A percentile compares a stretch with the other conserved stretches of the same genome.
Conservation (phyloP, 2,797 vertebrate species). For the Coccyzus lansbergi region DNA sequence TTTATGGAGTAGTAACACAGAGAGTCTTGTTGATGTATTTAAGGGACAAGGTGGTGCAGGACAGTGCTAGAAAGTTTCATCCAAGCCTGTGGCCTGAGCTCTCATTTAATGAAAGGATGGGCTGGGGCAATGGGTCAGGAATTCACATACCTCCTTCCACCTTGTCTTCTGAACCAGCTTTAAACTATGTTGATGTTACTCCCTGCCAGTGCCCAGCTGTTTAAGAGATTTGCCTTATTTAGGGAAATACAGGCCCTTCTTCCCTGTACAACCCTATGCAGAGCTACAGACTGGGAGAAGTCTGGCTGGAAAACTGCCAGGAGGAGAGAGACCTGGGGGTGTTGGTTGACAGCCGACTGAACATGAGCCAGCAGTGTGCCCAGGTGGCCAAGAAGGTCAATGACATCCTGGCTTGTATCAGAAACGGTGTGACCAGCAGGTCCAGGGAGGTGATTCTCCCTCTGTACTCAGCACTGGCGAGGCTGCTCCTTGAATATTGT, state of each 20-base stretch:
- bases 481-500: too few relatives aligned
- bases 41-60: neutral
- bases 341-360: too few relatives aligned
- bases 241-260: neutral
- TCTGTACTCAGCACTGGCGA: too few relatives aligned
- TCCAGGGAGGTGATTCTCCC: too few relatives aligned
- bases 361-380: too few relatives aligned
- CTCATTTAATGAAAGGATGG: neutral
- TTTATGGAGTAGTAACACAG: neutral
- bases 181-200: rapidly evolving
- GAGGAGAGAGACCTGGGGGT: too few relatives aligned
- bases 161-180: neutral
- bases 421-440: too few relatives aligned
- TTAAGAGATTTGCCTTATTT: neutral
- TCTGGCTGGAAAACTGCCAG: too few relatives aligned
- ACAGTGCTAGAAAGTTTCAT: neutral
- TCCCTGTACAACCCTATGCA: too few relatives aligned
- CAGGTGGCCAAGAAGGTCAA: too few relatives aligned
- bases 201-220: neutral
- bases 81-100: neutral
- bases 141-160: neutral
- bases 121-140: neutral
- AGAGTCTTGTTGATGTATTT: neutral
- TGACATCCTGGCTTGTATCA: too few relatives aligned
- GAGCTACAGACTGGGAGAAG: too few relatives aligned